Base-by-base conservation (phyloP, 2,113 vertebrate genomes). In the Ariopsis seemanni region DNA sequence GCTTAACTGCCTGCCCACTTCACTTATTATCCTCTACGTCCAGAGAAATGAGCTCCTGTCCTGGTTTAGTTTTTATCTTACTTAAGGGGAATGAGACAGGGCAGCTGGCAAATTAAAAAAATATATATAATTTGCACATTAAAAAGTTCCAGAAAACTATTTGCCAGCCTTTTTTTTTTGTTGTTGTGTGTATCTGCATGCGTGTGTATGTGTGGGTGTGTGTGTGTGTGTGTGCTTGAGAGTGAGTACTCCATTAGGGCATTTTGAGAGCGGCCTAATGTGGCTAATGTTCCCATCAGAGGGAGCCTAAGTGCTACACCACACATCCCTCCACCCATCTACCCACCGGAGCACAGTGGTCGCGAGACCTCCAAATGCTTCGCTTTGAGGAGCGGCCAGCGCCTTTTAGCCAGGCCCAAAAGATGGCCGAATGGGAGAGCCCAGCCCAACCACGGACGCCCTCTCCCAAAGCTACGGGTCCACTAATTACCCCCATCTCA, bases 371-470 rank as follows among this genome's bases (percentile, higher is more conserved):
- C 91, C 90, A 90, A 88, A 89, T 90, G 89, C 88, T 87, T 87
- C 77, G 85, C 90, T 91, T 88, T 84, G 85, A 91, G 90, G 89
- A 87, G 90, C 78, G 86, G 90, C 88, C 90, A 89, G 81, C 25
- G 88, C 90, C 92, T 92, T 91, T 92, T 92, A 91, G 90, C 88
- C 88, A 87, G 89, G 86, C 87, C 91, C 87, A 90, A 92, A 92
- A 90, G 90, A 88, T 89, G 67, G 85, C 89, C 88, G 82, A 82
- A 85, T 86, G 89, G 79, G 86, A 90, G 88, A 92, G 83, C 87
- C 87, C 63, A 60, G 69, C 85, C 90, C 88, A 81, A 91, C 90
- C 89, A 86, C 86, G 80, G 84, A 88, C 88, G 88, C 88, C 86
- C 86, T 84, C 87, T 88, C 88, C 92, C 89, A 89, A 91, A 93